Conservation (phyloP, 2,888 invertebrate species). For the Trissolcus brochymenae region DNA sequence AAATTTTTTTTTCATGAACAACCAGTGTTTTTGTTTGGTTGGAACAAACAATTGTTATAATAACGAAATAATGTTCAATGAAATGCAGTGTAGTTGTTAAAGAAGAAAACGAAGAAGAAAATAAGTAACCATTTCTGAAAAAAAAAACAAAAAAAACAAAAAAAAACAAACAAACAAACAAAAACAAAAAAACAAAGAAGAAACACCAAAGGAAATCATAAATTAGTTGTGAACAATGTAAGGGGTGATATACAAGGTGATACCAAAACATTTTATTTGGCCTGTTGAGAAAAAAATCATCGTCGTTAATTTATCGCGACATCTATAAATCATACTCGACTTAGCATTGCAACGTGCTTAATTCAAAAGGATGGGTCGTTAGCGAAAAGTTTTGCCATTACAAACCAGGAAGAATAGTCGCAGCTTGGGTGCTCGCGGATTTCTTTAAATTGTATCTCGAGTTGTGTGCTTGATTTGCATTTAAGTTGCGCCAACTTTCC, state of each 20-base stretch:
- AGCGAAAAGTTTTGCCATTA: conserved; percentile 71
- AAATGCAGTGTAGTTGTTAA: not conserved
- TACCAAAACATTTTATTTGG: not conserved
- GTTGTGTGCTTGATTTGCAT: conserved; percentile 64
- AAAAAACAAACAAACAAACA: too few species aligned
- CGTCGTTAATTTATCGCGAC: conserved; percentile 19
- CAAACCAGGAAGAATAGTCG: conserved; percentile 60
- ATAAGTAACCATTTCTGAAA: too few species aligned
- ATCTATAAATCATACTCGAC: conserved; percentile 45
- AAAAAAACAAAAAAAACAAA: too few species aligned
- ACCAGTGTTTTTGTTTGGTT: not conserved
- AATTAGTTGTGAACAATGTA: not conserved
- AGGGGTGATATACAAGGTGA: not conserved
- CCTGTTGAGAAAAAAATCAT: not conserved
- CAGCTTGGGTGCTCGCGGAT: conserved; percentile 58
- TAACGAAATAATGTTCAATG: not conserved
- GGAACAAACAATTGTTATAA: not conserved
- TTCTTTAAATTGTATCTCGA: conserved; percentile 72
- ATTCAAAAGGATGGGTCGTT: conserved; percentile 66
- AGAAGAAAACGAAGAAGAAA: too few species aligned
- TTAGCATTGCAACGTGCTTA: conserved; percentile 50
- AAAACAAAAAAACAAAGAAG: too few species aligned
- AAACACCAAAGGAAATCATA: not conserved
- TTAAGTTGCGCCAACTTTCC: conserved; percentile 40
- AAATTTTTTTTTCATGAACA: not conserved